These are phyloP conservation scores for Lagenorhynchus albirostris DNA, from an alignment of 2,113 vertebrate species.

Conservation along the genomic window DNA sequence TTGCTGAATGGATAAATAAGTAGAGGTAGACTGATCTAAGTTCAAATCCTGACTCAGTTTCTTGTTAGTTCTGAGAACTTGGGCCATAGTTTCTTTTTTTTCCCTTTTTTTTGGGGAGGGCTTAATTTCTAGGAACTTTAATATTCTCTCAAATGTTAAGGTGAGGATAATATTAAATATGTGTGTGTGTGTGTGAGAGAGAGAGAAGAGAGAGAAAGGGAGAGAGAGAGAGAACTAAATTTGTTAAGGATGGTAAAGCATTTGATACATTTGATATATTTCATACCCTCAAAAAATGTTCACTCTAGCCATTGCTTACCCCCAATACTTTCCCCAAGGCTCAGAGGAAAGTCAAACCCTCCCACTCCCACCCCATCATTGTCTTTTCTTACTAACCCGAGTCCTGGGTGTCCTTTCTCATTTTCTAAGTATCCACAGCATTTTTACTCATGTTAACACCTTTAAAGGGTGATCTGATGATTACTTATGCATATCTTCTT, in stretches of 20 bases:
- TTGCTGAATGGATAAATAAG: not conserved
- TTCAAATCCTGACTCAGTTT: not conserved
- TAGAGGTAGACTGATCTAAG: not conserved
- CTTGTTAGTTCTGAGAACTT: not conserved
- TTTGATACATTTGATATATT: not conserved
- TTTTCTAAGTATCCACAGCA: not conserved
- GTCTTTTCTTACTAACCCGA: not conserved
- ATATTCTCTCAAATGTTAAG: not conserved
- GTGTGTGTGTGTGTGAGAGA: accelerated
- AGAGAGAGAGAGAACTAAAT: not conserved
- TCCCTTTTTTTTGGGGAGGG: accelerated
- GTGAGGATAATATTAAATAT: not conserved
- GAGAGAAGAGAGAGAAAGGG: not conserved
- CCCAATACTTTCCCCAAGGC: not conserved
- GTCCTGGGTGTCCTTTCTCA: not conserved
- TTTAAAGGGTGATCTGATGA: not conserved
- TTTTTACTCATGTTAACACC: not conserved
- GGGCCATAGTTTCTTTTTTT: not conserved
- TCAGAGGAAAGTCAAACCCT: not conserved
- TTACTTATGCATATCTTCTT: not conserved
- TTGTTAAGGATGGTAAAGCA: not conserved
- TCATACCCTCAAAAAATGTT: not conserved
- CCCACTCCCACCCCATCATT: not conserved
- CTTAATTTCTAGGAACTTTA: not conserved
- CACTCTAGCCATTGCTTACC: not conserved